Percentiles rank a stretch among this genome's conserved stretches.
Conservation (phyloP, 2,888 invertebrate genomes). For the Metallyticus violacea region DNA sequence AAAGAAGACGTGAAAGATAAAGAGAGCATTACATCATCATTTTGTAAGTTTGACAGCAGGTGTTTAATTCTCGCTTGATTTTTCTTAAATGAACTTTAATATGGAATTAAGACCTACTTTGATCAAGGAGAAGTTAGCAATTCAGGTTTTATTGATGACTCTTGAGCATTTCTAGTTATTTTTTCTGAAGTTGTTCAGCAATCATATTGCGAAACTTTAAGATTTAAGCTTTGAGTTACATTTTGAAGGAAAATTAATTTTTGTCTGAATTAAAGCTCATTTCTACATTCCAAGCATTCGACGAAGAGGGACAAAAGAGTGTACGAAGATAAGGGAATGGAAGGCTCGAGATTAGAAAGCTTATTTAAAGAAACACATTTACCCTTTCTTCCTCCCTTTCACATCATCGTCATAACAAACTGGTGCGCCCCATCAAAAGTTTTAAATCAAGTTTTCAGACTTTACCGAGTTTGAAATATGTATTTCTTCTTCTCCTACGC, state of each 20-base stretch:
- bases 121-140: too few relatives aligned
- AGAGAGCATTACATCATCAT: too few relatives aligned
- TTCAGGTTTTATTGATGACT: too few relatives aligned
- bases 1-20: too few relatives aligned
- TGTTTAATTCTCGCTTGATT: too few relatives aligned
- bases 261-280: not conserved
- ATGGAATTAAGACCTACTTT: too few relatives aligned
- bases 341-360: not conserved
- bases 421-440: not conserved
- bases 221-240: not conserved
- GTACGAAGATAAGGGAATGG: not conserved
- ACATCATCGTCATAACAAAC: not conserved
- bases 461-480: not conserved
- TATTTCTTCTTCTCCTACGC: not conserved
- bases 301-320: not conserved
- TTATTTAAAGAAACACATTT: not conserved
- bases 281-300: not conserved
- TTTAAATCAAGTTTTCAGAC: conserved; percentile 11
- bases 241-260: not conserved
- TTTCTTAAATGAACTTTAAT: too few relatives aligned
- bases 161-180: too few relatives aligned
- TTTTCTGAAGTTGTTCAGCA: too few relatives aligned
- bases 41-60: too few relatives aligned
- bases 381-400: not conserved
- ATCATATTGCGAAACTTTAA: too few relatives aligned